Conservation (phyloP, 2,113 vertebrate genomes). For the Grammomys surdaster region DNA sequence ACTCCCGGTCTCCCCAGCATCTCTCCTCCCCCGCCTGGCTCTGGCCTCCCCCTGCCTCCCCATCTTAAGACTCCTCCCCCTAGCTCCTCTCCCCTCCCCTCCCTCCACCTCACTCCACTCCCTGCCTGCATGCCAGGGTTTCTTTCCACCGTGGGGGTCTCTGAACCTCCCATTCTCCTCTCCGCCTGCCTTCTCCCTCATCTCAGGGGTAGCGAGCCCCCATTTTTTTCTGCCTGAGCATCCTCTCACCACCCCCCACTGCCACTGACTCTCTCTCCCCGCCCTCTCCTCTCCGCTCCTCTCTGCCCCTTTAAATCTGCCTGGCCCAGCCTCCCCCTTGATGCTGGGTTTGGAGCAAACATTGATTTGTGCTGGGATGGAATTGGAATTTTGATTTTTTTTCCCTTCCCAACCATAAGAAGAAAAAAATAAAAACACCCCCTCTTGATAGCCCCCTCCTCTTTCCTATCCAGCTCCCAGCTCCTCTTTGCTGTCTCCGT, state of each 20-base stretch:
- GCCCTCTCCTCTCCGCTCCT: slow-evolving; percentile 54
- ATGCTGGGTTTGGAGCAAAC: slow-evolving; percentile 83
- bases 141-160: slow-evolving; percentile 70
- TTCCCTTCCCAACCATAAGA: slow-evolving; percentile 77
- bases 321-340: slow-evolving; percentile 81
- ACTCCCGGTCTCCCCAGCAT: slow-evolving; percentile 67
- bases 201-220: slow-evolving; percentile 27
- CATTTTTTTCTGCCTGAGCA: background rate
- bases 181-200: slow-evolving; percentile 43
- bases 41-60: slow-evolving; percentile 72
- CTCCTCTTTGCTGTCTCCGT: slow-evolving; percentile 68
- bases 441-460: slow-evolving; percentile 72
- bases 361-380: slow-evolving; percentile 85
- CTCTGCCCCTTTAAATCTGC: slow-evolving; percentile 83
- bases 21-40: slow-evolving; percentile 74
- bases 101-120: slow-evolving; percentile 69
- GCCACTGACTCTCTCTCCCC: slow-evolving; percentile 44
- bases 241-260: background rate
- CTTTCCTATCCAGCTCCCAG: slow-evolving; percentile 67
- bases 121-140: slow-evolving; percentile 44
- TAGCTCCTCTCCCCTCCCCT: slow-evolving; percentile 51
- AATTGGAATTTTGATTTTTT: slow-evolving; percentile 83
- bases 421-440: slow-evolving; percentile 82
- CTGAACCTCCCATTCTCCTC: slow-evolving; percentile 28
- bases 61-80: slow-evolving; percentile 81